Evolutionary conservation across 2,797 vertebrate genomes (phyloP).

Genomic region (Hydrolagus colliei): DNA sequence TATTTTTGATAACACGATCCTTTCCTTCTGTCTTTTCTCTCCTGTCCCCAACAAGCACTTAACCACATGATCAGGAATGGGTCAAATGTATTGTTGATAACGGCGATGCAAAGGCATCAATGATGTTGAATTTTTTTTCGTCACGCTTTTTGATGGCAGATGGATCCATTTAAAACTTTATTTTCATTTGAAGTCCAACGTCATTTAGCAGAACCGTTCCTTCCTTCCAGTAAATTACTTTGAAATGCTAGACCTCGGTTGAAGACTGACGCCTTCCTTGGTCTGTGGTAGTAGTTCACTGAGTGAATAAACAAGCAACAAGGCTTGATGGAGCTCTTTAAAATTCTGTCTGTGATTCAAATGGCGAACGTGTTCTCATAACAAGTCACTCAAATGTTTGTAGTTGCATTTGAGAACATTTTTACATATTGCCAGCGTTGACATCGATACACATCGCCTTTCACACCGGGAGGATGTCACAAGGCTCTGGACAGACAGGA

Average conservation of each 20-base stretch:
- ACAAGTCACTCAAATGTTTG: neutral
- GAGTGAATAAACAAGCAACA: neutral
- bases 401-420: neutral
- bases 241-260: neutral
- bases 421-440: neutral
- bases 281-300: neutral
- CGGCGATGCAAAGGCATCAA: neutral
- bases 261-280: neutral
- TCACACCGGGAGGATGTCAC: too few species aligned
- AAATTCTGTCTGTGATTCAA: neutral
- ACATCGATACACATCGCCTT: neutral
- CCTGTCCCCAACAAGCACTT: too few species aligned
- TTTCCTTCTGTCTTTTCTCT: too few species aligned
- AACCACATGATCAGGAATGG: too few species aligned
- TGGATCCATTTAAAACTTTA: too few species aligned
- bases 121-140: too few species aligned
- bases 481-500: too few species aligned
- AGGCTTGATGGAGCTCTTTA: conserved; percentile 10
- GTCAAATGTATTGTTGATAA: too few species aligned
- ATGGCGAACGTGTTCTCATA: neutral
- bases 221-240: neutral
- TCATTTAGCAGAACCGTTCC: neutral
- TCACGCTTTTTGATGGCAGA: neutral
- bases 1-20: too few species aligned
- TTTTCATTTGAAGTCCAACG: too few species aligned